Evolutionary conservation across 64 coral and sea anemone species (phyloP).

Genomic region (Actinia tenebrosa): DNA sequence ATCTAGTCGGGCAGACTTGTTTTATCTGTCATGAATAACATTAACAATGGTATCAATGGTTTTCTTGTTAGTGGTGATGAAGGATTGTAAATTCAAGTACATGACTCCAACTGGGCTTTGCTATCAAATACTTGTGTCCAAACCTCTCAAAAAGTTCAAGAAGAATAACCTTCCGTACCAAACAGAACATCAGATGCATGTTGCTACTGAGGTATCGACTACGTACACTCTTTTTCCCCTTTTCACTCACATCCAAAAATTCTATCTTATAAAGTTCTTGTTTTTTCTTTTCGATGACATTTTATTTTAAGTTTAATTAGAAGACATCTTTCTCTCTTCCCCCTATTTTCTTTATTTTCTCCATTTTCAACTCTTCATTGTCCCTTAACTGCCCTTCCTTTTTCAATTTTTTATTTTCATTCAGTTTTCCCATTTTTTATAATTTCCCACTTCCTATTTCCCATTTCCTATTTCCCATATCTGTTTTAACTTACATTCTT

Average conservation of each 20-base stretch:
- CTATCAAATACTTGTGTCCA: slow-evolving; percentile 65
- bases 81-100: slow-evolving; percentile 72
- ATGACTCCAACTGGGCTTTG: slow-evolving; percentile 65
- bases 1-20: no score
- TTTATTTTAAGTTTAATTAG: no score
- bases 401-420: no score
- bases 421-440: background rate
- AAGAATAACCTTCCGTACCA: slow-evolving; percentile 35
- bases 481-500: background rate
- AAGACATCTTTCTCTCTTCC: background rate
- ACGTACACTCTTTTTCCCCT: no score
- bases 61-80: slow-evolving; percentile 59
- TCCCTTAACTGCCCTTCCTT: no score
- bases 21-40: no score
- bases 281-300: no score
- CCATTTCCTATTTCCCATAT: background rate
- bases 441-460: background rate
- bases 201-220: background rate
- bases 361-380: no score
- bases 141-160: slow-evolving; percentile 11
- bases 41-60: background rate
- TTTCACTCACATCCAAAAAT: background rate
- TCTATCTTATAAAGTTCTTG: no score
- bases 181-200: slow-evolving; percentile 33
- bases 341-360: background rate